These are phyloP conservation scores for Antedon mediterranea DNA, from an alignment of 53 echinoderm and acorn worm genomes.

Conservation along the genomic window DNA sequence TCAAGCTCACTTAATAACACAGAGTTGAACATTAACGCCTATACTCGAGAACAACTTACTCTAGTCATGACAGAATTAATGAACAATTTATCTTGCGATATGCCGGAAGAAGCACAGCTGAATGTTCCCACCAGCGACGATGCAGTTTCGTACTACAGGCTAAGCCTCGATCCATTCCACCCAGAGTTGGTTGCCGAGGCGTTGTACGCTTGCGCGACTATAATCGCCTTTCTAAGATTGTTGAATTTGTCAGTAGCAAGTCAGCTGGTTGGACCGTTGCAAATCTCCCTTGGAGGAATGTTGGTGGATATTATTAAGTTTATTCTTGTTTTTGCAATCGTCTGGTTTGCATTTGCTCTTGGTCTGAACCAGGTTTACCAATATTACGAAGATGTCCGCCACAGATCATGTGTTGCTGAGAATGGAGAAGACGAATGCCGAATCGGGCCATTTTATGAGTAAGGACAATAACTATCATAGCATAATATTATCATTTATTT, in stretches of 20 bases:
- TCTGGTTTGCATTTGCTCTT: constrained; percentile 94
- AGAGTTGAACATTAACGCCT: constrained; percentile 4
- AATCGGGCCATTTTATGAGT: constrained; percentile 58
- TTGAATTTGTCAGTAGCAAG: constrained; percentile 59
- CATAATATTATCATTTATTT: too few relatives aligned
- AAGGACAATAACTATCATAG: too few relatives aligned
- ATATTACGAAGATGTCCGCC: constrained; percentile 51
- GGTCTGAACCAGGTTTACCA: constrained; percentile 86
- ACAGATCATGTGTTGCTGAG: constrained; percentile 18
- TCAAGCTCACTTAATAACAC: constrained; percentile 5
- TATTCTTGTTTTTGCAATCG: constrained; percentile 78
- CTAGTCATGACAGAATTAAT: neutral
- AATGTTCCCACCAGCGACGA: neutral
- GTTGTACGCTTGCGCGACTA: constrained; percentile 63
- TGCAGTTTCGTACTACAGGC: neutral
- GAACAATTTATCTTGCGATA: neutral
- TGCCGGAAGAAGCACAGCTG: neutral
- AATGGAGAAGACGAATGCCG: constrained; percentile 24
- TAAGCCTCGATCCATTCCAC: constrained; percentile 31
- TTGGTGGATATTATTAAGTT: constrained; percentile 78
- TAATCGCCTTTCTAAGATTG: constrained; percentile 69
- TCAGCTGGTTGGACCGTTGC: constrained; percentile 78
- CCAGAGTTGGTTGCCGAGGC: constrained; percentile 62
- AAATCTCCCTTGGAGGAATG: constrained; percentile 90
- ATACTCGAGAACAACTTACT: neutral